Evolutionary conservation across 1,140 invertebrate species (phyloP).

Genomic region (Ridgeia piscesae): DNA sequence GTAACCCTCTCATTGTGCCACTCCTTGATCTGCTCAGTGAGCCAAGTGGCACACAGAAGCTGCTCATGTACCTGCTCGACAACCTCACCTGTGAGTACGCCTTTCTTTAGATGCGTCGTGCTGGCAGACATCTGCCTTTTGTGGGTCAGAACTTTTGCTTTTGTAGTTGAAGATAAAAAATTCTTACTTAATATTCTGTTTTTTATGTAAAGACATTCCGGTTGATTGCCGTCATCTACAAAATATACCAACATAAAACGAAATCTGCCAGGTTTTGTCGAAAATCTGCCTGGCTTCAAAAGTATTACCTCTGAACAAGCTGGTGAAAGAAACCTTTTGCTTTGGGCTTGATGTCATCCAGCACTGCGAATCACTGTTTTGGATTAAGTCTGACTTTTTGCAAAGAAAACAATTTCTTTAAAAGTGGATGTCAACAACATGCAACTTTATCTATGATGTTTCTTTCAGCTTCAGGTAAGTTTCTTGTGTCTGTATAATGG

Average conservation of each 20-base stretch:
- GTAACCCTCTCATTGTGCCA: conserved; percentile 92
- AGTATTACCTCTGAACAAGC: too few species aligned
- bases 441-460: neutral
- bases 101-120: neutral
- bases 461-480: neutral
- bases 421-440: neutral
- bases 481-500: neutral
- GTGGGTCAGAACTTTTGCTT: too few species aligned
- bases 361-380: neutral
- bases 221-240: neutral
- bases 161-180: too few species aligned
- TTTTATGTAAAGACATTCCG: too few species aligned
- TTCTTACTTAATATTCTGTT: too few species aligned
- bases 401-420: neutral
- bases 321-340: neutral
- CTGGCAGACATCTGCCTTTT: neutral
- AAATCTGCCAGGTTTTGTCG: too few species aligned
- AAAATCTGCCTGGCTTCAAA: too few species aligned
- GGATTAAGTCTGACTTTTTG: too few species aligned
- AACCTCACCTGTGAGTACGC: conserved; percentile 81
- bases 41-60: conserved; percentile 88
- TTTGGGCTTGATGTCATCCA: neutral
- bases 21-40: conserved; percentile 88
- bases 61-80: conserved; percentile 87
- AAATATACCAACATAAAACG: too few species aligned